Conservation (phyloP, 2,113 vertebrate genomes). For the Mormyrus iriodes region DNA sequence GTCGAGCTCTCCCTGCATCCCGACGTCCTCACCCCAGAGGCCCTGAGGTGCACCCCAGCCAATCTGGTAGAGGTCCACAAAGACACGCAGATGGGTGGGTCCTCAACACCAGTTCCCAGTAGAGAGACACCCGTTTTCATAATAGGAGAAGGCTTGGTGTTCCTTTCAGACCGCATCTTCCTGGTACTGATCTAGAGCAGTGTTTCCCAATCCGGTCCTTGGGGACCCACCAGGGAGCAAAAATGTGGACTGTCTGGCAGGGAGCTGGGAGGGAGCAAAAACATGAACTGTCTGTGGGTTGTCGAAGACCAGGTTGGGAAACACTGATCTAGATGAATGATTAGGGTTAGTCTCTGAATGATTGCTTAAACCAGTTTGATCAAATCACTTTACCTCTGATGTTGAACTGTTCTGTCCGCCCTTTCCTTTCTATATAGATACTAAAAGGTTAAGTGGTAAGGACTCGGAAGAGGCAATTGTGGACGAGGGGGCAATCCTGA, state of each 20-base stretch:
- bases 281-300: not conserved
- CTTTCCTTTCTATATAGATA: slow-evolving; percentile 53
- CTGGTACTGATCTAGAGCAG: not conserved
- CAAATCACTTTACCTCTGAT: slow-evolving; percentile 1
- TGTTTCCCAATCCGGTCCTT: not conserved
- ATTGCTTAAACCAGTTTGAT: not conserved
- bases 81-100: slow-evolving; percentile 60
- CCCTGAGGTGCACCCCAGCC: slow-evolving; percentile 65
- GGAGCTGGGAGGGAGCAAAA: not conserved
- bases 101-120: not conserved
- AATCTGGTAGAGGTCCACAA: slow-evolving; percentile 78
- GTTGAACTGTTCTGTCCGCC: not conserved
- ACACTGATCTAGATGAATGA: not conserved
- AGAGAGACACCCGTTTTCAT: not conserved
- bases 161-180: not conserved
- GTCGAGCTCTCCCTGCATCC: slow-evolving; percentile 75
- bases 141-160: not conserved
- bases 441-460: slow-evolving; percentile 38
- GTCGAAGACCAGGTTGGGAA: not conserved
- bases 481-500: slow-evolving; percentile 93
- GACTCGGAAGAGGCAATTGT: slow-evolving; percentile 77
- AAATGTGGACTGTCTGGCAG: not conserved
- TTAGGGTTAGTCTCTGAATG: slow-evolving; percentile 19
- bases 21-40: slow-evolving; percentile 64
- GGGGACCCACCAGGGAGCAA: not conserved